phyloP scores from a whole-genome alignment of 2,113 vertebrate species.

The Psammodynastes pulverulentus region DNA sequence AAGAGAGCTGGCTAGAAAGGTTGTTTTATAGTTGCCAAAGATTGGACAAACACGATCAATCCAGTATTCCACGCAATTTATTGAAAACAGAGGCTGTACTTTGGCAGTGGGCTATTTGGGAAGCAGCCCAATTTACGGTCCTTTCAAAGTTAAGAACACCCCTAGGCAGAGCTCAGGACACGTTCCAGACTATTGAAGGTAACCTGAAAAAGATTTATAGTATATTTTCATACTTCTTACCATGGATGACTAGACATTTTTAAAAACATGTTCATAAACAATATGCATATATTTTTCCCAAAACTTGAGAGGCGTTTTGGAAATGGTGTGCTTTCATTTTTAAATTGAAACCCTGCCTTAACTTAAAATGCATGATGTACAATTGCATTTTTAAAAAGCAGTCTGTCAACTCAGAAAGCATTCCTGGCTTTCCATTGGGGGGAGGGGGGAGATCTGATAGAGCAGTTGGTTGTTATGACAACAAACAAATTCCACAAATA shows the following conservation, averaged over 20 bases:
- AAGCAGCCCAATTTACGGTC: constrained; percentile 97
- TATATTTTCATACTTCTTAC: neutral
- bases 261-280: neutral
- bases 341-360: neutral
- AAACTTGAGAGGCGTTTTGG: neutral
- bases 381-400: neutral
- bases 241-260: neutral
- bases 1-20: constrained; percentile 96
- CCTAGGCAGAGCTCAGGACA: constrained; percentile 94
- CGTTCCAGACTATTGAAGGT: constrained; percentile 99
- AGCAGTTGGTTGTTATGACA: too few species aligned
- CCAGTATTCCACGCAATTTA: constrained; percentile 79
- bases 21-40: constrained; percentile 96
- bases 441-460: too few species aligned
- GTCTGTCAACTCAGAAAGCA: too few species aligned
- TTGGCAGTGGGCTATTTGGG: constrained; percentile 99
- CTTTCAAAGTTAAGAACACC: constrained; percentile 94
- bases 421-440: too few species aligned
- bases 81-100: constrained; percentile 91
- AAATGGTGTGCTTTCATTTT: neutral
- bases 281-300: neutral
- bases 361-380: neutral
- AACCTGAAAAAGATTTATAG: neutral
- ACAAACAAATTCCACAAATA: too few species aligned
- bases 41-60: constrained; percentile 84